Percentiles rank a stretch among this genome's conserved stretches.
Conservation (phyloP, 2,888 invertebrate genomes). For the Microchrysa polita region DNA sequence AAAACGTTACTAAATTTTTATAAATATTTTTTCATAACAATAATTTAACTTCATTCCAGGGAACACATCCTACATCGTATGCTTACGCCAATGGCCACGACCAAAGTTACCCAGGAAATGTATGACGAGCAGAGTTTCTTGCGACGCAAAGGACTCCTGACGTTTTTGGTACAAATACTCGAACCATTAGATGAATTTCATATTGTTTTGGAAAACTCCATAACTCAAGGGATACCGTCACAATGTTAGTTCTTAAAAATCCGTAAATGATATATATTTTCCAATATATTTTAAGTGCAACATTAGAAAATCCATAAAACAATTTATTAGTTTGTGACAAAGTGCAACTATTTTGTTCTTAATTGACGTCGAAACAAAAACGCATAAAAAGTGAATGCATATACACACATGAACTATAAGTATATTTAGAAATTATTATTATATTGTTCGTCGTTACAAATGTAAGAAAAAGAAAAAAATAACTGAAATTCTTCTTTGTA, state of each 20-base stretch:
- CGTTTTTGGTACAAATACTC: constrained; percentile 89
- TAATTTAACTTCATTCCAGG: constrained; percentile 68
- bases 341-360: too few relatives aligned
- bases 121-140: constrained; percentile 97
- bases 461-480: background rate
- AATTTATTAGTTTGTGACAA: too few relatives aligned
- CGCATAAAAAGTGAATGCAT: too few relatives aligned
- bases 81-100: constrained; percentile 89
- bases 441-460: background rate
- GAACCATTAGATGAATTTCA: constrained; percentile 90
- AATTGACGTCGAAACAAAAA: too few relatives aligned
- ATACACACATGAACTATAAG: too few relatives aligned
- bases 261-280: too few relatives aligned
- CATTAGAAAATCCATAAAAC: too few relatives aligned
- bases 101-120: constrained; percentile 90
- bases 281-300: background rate
- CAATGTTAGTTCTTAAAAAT: constrained; percentile 59
- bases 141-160: constrained; percentile 83
- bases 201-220: constrained; percentile 85
- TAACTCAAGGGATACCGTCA: constrained; percentile 70
- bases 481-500: background rate
- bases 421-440: too few relatives aligned
- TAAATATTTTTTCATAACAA: too few relatives aligned
- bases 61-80: constrained; percentile 91
- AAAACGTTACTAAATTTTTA: too few relatives aligned